phyloP scores from a whole-genome alignment of 1,140 invertebrate species.

The Scaptomyza montana region DNA sequence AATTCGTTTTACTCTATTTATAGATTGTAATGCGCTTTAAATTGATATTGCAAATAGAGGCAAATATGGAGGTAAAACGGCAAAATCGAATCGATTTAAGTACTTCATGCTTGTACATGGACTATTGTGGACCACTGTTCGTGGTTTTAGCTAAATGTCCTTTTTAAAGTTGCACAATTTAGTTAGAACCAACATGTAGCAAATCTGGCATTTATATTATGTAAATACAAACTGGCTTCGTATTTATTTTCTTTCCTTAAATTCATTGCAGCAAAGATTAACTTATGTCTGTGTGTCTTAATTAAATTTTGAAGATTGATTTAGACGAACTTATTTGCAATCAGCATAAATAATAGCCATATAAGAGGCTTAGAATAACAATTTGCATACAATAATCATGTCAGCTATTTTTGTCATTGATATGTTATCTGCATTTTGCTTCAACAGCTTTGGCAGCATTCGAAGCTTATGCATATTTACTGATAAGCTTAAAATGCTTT shows the following conservation, averaged over 20 bases:
- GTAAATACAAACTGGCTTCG: too few species aligned
- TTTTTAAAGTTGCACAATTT: conserved; percentile 1
- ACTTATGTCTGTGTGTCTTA: not conserved
- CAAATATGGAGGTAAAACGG: conserved; percentile 14
- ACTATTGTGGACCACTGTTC: conserved; percentile 5
- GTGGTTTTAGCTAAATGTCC: conserved; percentile 7
- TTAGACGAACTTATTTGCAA: not conserved
- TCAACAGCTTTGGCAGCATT: not conserved
- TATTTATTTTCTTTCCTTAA: too few species aligned
- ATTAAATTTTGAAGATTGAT: not conserved
- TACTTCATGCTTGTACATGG: not conserved
- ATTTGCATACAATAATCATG: not conserved
- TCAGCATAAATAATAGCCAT: not conserved
- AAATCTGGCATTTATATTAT: not conserved
- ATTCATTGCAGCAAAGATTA: conserved; percentile 1
- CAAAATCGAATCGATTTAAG: conserved; percentile 13
- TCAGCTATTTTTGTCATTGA: not conserved
- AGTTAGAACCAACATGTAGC: not conserved
- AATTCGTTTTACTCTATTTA: conserved; percentile 36
- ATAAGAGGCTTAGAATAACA: not conserved
- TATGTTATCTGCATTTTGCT: not conserved
- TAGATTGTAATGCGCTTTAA: conserved; percentile 43
- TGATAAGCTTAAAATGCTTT: too few species aligned
- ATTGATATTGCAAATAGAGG: conserved; percentile 38
- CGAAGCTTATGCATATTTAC: not conserved